phyloP scores from a whole-genome alignment of 2,797 vertebrate species.

The Sebastes aleutianus region DNA sequence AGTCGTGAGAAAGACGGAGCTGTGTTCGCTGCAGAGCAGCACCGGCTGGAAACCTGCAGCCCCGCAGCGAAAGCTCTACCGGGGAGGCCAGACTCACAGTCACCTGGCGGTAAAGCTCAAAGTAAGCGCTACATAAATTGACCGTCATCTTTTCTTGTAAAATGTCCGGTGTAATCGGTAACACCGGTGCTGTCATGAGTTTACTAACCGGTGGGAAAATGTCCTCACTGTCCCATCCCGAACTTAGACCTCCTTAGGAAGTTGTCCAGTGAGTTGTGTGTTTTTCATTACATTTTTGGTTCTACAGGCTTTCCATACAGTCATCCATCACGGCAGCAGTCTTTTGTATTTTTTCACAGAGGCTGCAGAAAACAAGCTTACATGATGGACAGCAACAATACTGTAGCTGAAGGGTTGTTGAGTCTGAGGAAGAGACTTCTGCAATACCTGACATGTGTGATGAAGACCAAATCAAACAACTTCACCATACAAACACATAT shows the following conservation, averaged over 20 bases:
- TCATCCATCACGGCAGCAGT: background rate
- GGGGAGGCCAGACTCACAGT: too few species aligned
- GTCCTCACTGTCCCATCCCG: too few species aligned
- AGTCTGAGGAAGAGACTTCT: background rate
- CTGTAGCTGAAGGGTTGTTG: background rate
- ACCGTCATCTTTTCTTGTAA: too few species aligned
- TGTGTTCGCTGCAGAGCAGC: too few species aligned
- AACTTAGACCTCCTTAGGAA: background rate
- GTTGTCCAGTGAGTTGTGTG: background rate
- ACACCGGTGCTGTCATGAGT: too few species aligned
- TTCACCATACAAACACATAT: background rate
- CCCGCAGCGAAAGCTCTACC: too few species aligned
- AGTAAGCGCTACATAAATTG: too few species aligned
- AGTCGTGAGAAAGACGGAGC: fast-evolving
- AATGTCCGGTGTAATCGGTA: too few species aligned
- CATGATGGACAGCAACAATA: background rate
- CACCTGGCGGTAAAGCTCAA: too few species aligned
- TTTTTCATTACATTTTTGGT: background rate
- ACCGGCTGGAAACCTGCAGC: too few species aligned
- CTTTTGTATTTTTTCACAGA: background rate
- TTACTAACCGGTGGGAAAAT: too few species aligned
- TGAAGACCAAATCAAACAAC: slow-evolving; percentile 1
- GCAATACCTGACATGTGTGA: background rate
- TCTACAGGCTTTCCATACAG: background rate
- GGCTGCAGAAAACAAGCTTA: background rate